phyloP scores from a whole-genome alignment of 2,113 vertebrate genomes.

The Lipophrys pholis region DNA sequence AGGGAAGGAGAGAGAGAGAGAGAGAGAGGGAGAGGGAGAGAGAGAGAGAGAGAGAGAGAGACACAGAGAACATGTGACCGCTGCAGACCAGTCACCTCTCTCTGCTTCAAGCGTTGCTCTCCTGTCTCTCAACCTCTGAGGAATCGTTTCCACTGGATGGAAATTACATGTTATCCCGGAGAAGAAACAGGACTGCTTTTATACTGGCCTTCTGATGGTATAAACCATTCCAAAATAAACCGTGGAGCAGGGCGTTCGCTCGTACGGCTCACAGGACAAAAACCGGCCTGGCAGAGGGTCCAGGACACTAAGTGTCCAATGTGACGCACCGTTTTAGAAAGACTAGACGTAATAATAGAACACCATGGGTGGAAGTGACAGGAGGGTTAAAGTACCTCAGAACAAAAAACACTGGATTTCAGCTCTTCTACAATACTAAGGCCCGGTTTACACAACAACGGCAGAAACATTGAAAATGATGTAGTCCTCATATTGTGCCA shows the following conservation, averaged over 20 bases:
- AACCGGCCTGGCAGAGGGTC: no score
- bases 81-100: constrained; percentile 89
- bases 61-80: constrained; percentile 88
- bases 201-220: constrained; percentile 33
- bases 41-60: constrained; percentile 45
- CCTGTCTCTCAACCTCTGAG: constrained; percentile 70
- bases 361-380: no score
- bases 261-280: no score
- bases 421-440: no score
- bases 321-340: no score
- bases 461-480: no score
- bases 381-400: no score
- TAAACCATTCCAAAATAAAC: constrained; percentile 1
- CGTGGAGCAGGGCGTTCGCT: background rate
- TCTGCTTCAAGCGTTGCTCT: constrained; percentile 84
- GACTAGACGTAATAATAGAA: no score
- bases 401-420: no score
- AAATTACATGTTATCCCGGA: constrained; percentile 63
- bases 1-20: constrained; percentile 43
- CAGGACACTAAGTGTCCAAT: no score
- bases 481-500: no score
- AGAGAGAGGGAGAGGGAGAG: constrained; percentile 52
- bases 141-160: constrained; percentile 65
- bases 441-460: no score
- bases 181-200: constrained; percentile 38